phyloP scores from a whole-genome alignment of 1,140 invertebrate genomes.

The Pseudoatta argentina region DNA sequence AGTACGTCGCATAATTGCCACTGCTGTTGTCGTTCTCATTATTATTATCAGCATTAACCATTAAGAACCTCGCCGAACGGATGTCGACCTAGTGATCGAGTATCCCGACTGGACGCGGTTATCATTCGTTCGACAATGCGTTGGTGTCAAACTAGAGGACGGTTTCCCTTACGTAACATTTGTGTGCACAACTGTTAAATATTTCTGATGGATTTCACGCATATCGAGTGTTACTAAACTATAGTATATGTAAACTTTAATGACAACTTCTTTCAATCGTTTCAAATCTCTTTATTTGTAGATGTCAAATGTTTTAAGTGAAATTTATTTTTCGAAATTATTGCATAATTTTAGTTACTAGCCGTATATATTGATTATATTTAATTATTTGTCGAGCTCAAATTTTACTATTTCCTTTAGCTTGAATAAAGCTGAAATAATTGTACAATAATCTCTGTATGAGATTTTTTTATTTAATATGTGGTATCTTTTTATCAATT shows the following conservation, averaged over 20 bases:
- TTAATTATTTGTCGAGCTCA: background rate
- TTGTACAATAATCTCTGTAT: background rate
- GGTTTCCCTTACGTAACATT: conserved; percentile 35
- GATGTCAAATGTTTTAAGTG: background rate
- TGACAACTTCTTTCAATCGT: background rate
- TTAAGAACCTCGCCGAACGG: conserved; percentile 71
- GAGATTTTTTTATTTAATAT: background rate
- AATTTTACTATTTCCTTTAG: background rate
- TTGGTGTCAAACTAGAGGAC: conserved; percentile 34
- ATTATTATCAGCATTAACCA: conserved; percentile 61
- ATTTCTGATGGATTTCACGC: background rate
- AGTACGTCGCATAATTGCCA: conserved; percentile 67
- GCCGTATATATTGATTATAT: background rate
- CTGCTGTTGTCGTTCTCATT: conserved; percentile 58
- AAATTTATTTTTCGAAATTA: background rate
- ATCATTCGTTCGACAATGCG: conserved; percentile 50
- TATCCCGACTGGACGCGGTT: conserved; percentile 10
- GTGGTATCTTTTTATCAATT: background rate
- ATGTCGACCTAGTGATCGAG: conserved; percentile 61
- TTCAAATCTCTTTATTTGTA: background rate
- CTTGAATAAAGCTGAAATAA: background rate
- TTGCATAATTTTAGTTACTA: conserved; percentile 5
- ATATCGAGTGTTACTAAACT: background rate
- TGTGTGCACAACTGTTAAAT: background rate
- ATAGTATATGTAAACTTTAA: background rate